Evolutionary conservation across 2,113 vertebrate species (phyloP).

Genomic region (Antennarius striatus): DNA sequence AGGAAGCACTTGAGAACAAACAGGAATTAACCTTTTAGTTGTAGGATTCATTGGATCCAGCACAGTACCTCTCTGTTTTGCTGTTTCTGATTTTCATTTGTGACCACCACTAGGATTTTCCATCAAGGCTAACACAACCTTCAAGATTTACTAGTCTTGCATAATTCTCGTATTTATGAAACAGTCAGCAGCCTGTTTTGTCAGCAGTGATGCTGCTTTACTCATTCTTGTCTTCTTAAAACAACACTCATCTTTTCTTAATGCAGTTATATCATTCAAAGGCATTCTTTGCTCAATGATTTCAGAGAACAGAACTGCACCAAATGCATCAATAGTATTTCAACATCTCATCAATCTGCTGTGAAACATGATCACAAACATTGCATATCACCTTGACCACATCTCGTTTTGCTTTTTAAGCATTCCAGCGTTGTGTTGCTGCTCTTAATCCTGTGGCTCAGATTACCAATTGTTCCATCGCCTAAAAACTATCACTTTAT

Average conservation of each 20-base stretch:
- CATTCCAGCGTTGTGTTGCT: conserved; percentile 30
- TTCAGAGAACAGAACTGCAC: not conserved
- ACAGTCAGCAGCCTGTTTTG: conserved; percentile 38
- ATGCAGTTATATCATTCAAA: not conserved
- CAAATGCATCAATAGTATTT: not conserved
- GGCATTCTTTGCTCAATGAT: too few species aligned
- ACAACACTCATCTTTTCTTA: too few species aligned
- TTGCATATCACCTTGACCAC: conserved; percentile 33
- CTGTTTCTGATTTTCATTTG: too few species aligned
- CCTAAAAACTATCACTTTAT: not conserved
- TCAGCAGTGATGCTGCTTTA: not conserved
- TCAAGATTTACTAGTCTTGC: not conserved
- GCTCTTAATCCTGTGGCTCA: conserved; percentile 27
- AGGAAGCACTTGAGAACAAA: conserved; percentile 8
- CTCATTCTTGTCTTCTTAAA: not conserved
- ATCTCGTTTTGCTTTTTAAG: conserved; percentile 10
- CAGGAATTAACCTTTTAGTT: not conserved
- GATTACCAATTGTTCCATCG: conserved; percentile 45
- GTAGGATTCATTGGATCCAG: too few species aligned
- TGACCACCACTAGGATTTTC: not conserved
- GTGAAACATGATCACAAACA: conserved; percentile 26
- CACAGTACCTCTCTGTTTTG: not conserved
- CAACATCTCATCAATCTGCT: not conserved
- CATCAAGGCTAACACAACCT: conserved; percentile 16
- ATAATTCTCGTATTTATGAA: conserved; percentile 48